Evolutionary conservation across 2,888 invertebrate species (phyloP).

Genomic region (Leptinotarsa juncta): DNA sequence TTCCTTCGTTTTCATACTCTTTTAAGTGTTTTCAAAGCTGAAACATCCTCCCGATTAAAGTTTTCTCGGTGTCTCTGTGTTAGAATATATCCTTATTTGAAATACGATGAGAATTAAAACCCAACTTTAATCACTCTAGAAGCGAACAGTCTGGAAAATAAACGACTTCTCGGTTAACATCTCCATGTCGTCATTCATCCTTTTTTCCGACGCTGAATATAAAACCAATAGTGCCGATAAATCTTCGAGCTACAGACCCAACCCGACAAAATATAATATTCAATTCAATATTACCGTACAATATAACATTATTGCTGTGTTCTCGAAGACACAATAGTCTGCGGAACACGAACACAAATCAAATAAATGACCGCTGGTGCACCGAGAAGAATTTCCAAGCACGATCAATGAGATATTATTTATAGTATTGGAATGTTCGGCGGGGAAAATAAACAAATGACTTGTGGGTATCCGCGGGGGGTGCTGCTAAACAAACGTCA

Average conservation of each 20-base stretch:
- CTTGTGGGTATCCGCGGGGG: slow-evolving; percentile 57
- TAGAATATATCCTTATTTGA: background rate
- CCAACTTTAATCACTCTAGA: background rate
- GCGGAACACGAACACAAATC: slow-evolving; percentile 60
- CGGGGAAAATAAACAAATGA: slow-evolving; percentile 62
- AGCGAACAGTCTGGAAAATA: slow-evolving; percentile 4
- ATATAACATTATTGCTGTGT: slow-evolving; percentile 60
- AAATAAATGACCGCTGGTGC: slow-evolving; percentile 57
- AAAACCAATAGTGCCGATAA: slow-evolving; percentile 37
- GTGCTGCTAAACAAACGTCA: slow-evolving; percentile 61
- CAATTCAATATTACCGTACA: slow-evolving; percentile 59
- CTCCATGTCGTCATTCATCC: slow-evolving; percentile 8
- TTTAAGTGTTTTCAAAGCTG: too few relatives aligned
- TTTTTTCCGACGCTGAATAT: slow-evolving; percentile 33
- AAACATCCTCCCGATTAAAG: too few relatives aligned
- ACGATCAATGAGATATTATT: slow-evolving; percentile 62
- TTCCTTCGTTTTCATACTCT: too few relatives aligned
- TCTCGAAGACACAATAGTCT: slow-evolving; percentile 58
- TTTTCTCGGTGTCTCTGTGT: too few relatives aligned
- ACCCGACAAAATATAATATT: slow-evolving; percentile 50
- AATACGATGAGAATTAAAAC: background rate
- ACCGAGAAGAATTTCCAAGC: slow-evolving; percentile 43
- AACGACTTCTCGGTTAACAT: slow-evolving; percentile 14
- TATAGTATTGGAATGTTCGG: slow-evolving; percentile 61
- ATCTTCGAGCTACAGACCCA: slow-evolving; percentile 35